Evolutionary conservation across 2,113 vertebrate genomes (phyloP).

Genomic region (Aspidoscelis tigris): DNA sequence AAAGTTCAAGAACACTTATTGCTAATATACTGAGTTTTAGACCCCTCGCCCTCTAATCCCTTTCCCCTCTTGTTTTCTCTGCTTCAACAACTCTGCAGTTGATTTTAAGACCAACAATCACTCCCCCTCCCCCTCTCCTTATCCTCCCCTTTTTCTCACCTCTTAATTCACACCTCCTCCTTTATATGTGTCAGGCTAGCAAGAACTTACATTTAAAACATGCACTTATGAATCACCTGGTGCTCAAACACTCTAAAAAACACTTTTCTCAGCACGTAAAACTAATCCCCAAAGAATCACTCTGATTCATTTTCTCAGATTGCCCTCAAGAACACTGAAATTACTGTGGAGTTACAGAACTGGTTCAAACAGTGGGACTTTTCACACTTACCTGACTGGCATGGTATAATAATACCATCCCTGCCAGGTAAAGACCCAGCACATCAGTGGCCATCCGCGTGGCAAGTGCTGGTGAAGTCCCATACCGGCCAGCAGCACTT

Average conservation of each 20-base stretch:
- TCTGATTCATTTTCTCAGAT: constrained; percentile 51
- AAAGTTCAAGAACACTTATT: too few species aligned
- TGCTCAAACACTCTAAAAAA: constrained; percentile 9
- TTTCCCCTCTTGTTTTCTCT: neutral
- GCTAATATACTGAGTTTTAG: neutral
- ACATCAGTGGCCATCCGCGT: too few species aligned
- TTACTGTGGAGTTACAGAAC: neutral
- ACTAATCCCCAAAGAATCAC: constrained; percentile 13
- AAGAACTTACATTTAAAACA: constrained; percentile 44
- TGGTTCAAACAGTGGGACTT: neutral
- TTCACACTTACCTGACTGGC: too few species aligned
- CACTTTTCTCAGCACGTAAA: constrained; percentile 12
- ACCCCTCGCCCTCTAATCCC: neutral
- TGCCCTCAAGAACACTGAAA: constrained; percentile 30
- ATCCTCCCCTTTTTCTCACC: constrained; percentile 9
- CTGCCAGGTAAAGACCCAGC: too few species aligned
- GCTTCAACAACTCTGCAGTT: neutral
- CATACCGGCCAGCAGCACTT: too few species aligned
- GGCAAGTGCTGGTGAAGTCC: too few species aligned
- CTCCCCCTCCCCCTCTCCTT: constrained; percentile 3
- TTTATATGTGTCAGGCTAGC: neutral
- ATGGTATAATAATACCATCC: too few species aligned
- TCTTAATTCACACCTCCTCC: constrained; percentile 3
- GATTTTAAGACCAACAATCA: constrained; percentile 15
- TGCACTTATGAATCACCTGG: constrained; percentile 46